Evolutionary conservation across 2,888 invertebrate species (phyloP), one percentile per base, ranked within the genome.

Genomic region (Dysmachus trigonus): DNA sequence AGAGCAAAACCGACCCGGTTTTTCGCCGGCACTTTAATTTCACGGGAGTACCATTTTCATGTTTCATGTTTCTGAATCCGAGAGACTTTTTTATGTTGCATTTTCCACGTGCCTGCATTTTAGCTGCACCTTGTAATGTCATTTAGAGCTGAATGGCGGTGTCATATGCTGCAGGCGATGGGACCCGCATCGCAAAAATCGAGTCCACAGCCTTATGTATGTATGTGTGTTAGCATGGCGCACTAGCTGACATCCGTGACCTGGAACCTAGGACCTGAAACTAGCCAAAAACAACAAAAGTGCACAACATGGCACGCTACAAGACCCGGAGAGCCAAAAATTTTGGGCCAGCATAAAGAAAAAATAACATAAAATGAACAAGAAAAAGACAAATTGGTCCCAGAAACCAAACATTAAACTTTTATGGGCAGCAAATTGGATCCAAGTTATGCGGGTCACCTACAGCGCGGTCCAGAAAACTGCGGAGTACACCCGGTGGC

Each of bases 391-490:
- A 82, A 31, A 82, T 62, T 30, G 81, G 62, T 35, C 62, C 81
- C 81, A 82, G 81, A 62, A 62, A 82, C 62, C 81, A 83, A 83
- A 83, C 72, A 83, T 71, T 83, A 83, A 83, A 83, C 72, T 83
- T 83, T 83, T 83, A 83, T 83, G 83, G 83, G 83, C 41, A 72
- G 30, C 83, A 83, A 83, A 83, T 83, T 83, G 83, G 72, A 83
- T 72, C 30, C 72, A 38, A 72, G 38, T 83, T 83, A 72, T 72
- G 83, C 72, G 83, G 83, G 83, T 72, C 83, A 83, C 83, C 81
- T 62, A 62, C 62, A 79, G 31, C 22, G 76, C 22, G 76, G 38
- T 62, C 62, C 62, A 27, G 18, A 22, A 62, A 0, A 62, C 22
- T 62, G 10, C 62, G 10, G 62, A 62, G 27, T n/a, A 47, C n/a